phyloP scores from a whole-genome alignment of 1,140 invertebrate species.

The Dendroctonus valens region DNA sequence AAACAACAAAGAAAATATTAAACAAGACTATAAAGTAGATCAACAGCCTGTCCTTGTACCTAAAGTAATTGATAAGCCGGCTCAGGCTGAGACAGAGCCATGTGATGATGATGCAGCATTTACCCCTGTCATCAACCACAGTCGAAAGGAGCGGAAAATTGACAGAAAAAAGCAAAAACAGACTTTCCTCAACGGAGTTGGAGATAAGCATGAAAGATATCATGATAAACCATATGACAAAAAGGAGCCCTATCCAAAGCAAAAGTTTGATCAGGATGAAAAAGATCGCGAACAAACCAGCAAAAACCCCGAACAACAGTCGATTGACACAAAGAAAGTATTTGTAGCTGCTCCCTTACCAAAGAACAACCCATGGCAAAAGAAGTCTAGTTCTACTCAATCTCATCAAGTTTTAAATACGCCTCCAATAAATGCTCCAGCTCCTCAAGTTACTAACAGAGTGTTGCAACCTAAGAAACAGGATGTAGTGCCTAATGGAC shows the following conservation, averaged over 20 bases:
- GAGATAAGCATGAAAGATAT: constrained; percentile 30
- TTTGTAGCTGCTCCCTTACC: constrained; percentile 62
- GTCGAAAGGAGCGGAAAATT: constrained; percentile 54
- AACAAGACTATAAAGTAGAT: constrained; percentile 22
- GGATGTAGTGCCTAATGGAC: constrained; percentile 28
- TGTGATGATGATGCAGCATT: constrained; percentile 54
- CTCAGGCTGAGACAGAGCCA: constrained; percentile 21
- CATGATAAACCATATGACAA: constrained; percentile 28
- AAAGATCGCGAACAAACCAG: constrained; percentile 38
- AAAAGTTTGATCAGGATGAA: constrained; percentile 28
- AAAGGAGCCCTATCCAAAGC: constrained; percentile 35
- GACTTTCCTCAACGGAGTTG: constrained; percentile 23
- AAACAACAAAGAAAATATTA: constrained; percentile 42
- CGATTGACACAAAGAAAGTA: constrained; percentile 53
- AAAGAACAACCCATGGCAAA: constrained; percentile 62
- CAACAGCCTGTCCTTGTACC: background rate
- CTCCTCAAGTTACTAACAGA: constrained; percentile 43
- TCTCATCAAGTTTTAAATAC: too few species aligned
- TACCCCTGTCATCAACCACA: constrained; percentile 54
- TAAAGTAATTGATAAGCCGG: constrained; percentile 22
- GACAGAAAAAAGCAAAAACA: constrained; percentile 43
- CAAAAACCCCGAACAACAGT: constrained; percentile 40
- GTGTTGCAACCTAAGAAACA: constrained; percentile 52
- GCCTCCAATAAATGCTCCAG: constrained; percentile 13
- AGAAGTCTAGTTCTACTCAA: constrained; percentile 42